Percentiles rank a stretch among this genome's conserved stretches.
Conservation (phyloP, 2,113 vertebrate genomes). For the Orthonyx spaldingii region DNA sequence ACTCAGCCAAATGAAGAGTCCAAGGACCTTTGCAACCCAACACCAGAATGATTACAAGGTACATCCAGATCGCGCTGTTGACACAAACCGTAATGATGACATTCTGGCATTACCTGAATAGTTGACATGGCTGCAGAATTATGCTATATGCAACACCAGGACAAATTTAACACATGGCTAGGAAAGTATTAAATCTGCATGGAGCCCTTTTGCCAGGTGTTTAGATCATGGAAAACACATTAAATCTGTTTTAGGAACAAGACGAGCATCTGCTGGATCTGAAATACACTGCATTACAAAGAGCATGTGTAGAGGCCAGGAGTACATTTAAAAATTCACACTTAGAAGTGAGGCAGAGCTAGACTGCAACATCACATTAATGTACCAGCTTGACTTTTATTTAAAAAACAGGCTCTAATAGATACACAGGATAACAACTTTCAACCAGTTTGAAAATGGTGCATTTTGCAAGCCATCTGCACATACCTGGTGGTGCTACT, state of each 20-base stretch:
- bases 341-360: neutral
- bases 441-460: neutral
- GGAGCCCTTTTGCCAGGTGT: slow-evolving; percentile 18
- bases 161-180: slow-evolving; percentile 36
- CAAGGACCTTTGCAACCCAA: slow-evolving; percentile 70
- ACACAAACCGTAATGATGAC: slow-evolving; percentile 57
- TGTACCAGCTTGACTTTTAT: neutral
- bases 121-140: slow-evolving; percentile 51
- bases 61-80: slow-evolving; percentile 43
- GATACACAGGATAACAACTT: neutral
- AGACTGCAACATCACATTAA: neutral
- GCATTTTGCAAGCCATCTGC: neutral
- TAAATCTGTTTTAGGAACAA: slow-evolving; percentile 43
- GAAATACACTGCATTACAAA: neutral
- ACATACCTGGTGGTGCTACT: neutral
- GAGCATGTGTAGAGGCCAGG: neutral
- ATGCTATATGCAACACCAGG: neutral
- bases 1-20: slow-evolving; percentile 66
- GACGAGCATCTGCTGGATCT: neutral
- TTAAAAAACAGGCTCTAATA: neutral
- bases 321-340: neutral
- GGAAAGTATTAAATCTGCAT: slow-evolving; percentile 39
- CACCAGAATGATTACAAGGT: slow-evolving; percentile 66
- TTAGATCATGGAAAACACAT: slow-evolving; percentile 46
- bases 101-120: slow-evolving; percentile 52